Evolutionary conservation across 2,797 vertebrate species (phyloP).

Genomic region (Myoxocephalus aenaeus): DNA sequence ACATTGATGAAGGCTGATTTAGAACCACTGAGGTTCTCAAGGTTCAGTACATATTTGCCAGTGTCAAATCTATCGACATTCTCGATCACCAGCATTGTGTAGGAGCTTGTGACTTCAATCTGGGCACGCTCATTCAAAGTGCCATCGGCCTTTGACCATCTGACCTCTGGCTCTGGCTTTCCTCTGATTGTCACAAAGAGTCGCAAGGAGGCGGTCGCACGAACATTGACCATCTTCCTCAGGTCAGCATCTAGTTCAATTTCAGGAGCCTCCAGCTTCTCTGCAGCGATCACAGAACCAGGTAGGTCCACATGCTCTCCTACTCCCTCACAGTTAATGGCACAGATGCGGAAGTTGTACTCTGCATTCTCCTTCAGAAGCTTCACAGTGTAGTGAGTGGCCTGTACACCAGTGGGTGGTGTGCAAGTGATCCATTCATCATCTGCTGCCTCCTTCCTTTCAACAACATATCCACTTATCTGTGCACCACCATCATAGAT

Average conservation of each 20-base stretch:
- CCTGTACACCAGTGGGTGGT: conserved; percentile 89
- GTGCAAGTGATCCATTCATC: conserved; percentile 95
- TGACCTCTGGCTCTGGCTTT: conserved; percentile 97
- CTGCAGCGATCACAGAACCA: conserved; percentile 89
- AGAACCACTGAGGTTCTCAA: conserved; percentile 95
- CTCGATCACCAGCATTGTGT: conserved; percentile 97
- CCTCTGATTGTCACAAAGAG: conserved; percentile 98
- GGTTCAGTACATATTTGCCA: conserved; percentile 94
- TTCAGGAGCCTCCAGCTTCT: conserved; percentile 95
- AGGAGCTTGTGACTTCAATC: conserved; percentile 95
- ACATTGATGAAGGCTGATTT: conserved; percentile 98
- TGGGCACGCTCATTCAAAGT: conserved; percentile 92
- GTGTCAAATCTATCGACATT: conserved; percentile 98
- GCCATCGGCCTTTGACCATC: conserved; percentile 96
- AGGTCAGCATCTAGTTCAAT: conserved; percentile 97
- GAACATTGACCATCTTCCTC: conserved; percentile 94
- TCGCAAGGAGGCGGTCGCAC: conserved; percentile 91
- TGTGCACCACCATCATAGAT: conserved; percentile 96
- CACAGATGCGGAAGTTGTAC: conserved; percentile 97
- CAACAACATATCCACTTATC: conserved; percentile 93
- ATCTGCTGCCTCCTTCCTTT: conserved; percentile 89
- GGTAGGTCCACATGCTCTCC: conserved; percentile 94
- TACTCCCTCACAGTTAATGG: conserved; percentile 94
- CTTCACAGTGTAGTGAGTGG: conserved; percentile 91
- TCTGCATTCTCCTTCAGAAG: conserved; percentile 95